phyloP scores from a whole-genome alignment of 1,140 invertebrate species.

The Drosophila busckii region DNA sequence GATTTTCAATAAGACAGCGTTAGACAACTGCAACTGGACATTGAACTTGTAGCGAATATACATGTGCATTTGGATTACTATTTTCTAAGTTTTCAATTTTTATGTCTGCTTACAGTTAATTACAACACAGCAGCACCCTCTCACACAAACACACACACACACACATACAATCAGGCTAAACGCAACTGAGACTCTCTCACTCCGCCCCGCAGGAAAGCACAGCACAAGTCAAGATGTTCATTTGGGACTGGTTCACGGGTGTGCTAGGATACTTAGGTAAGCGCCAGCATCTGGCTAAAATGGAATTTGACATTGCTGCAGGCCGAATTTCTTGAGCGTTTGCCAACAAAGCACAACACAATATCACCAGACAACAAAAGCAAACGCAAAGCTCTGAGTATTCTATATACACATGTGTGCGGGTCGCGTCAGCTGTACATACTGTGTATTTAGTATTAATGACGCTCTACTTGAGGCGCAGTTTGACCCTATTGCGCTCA shows the following conservation, averaged over 20 bases:
- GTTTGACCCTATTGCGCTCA: conserved; percentile 18
- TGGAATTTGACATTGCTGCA: conserved; percentile 53
- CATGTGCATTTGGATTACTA: conserved; percentile 20
- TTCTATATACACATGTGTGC: too few relatives aligned
- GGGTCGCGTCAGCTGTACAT: too few relatives aligned
- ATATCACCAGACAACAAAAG: conserved; percentile 38
- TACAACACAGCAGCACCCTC: conserved; percentile 57
- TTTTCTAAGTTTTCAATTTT: conserved; percentile 9
- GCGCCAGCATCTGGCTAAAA: conserved; percentile 3
- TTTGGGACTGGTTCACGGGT: conserved; percentile 98
- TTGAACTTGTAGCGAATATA: conserved; percentile 49
- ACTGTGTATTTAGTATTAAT: conserved; percentile 14
- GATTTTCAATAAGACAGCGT: conserved; percentile 13
- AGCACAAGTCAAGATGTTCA: conserved; percentile 88
- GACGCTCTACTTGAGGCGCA: conserved; percentile 4
- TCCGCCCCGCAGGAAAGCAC: conserved; percentile 52
- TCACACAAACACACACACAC: conserved; percentile 46
- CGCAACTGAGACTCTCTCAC: conserved; percentile 41
- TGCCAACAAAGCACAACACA: conserved; percentile 62
- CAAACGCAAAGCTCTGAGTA: conserved; percentile 34
- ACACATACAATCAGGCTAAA: conserved; percentile 44
- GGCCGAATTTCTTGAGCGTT: conserved; percentile 53
- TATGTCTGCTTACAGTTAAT: conserved; percentile 30
- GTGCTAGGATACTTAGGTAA: conserved; percentile 97
- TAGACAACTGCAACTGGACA: conserved; percentile 33